Evolutionary conservation across 2,797 vertebrate genomes (phyloP).

Genomic region (Cuniculus paca): DNA sequence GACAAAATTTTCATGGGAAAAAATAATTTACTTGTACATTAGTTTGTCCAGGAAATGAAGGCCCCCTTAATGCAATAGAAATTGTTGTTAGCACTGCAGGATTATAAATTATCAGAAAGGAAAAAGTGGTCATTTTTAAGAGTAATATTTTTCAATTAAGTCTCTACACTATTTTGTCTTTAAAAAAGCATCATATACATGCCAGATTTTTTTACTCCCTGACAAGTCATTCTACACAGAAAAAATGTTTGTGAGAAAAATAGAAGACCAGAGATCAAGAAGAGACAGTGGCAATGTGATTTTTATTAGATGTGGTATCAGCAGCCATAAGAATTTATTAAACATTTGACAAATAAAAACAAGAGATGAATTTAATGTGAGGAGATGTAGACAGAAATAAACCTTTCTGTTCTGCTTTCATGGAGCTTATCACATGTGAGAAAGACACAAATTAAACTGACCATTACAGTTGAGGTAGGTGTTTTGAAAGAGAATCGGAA

Average conservation of each 20-base stretch:
- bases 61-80: background rate
- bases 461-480: background rate
- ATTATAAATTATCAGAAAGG: background rate
- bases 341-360: background rate
- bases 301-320: background rate
- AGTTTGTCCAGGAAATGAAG: slow-evolving; percentile 11
- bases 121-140: slow-evolving; percentile 9
- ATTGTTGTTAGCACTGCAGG: background rate
- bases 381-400: background rate
- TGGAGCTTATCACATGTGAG: background rate
- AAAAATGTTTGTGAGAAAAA: slow-evolving; percentile 29
- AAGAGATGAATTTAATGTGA: background rate
- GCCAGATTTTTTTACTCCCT: background rate
- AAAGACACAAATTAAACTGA: background rate
- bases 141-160: background rate
- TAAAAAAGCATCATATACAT: background rate
- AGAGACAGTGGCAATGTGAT: background rate
- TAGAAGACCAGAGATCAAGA: background rate
- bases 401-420: background rate
- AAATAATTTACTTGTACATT: slow-evolving; percentile 15
- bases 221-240: background rate
- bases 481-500: background rate
- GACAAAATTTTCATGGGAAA: slow-evolving; percentile 16
- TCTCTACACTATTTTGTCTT: background rate
- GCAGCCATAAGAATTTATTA: background rate